phyloP scores from a whole-genome alignment of 2,797 vertebrate genomes.

The Urophycis tenuis region DNA sequence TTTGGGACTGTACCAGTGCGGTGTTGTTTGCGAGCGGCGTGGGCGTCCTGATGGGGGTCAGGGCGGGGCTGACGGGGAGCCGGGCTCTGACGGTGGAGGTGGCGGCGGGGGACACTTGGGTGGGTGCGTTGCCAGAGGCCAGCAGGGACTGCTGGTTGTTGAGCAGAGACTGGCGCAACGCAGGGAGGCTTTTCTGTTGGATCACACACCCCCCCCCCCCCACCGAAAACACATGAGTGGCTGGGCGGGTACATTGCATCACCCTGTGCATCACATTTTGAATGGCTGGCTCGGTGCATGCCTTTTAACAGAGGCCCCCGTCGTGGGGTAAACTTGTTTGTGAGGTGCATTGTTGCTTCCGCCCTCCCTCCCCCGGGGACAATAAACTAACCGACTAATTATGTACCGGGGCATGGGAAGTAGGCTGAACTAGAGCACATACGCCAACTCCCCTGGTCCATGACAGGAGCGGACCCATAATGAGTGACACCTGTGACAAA shows the following conservation, averaged over 20 bases:
- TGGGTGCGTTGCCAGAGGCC: constrained; percentile 53
- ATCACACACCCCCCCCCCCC: too few species aligned
- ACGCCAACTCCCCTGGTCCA: too few species aligned
- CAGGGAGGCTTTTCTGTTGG: constrained; percentile 82
- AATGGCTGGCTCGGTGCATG: too few species aligned
- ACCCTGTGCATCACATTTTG: too few species aligned
- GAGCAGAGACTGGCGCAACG: constrained; percentile 78
- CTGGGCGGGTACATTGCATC: neutral
- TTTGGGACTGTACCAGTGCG: constrained; percentile 40
- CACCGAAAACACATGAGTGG: neutral
- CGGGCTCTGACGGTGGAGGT: constrained; percentile 66
- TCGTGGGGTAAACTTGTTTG: too few species aligned
- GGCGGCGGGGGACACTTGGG: constrained; percentile 59
- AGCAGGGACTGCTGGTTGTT: constrained; percentile 78
- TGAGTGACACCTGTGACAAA: neutral
- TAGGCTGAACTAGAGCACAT: too few species aligned
- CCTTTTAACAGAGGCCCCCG: too few species aligned
- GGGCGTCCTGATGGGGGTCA: constrained; percentile 38
- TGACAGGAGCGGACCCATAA: neutral
- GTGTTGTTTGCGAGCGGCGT: constrained; percentile 34
- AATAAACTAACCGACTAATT: too few species aligned
- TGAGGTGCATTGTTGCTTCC: too few species aligned
- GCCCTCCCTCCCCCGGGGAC: too few species aligned
- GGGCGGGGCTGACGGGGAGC: constrained; percentile 33
- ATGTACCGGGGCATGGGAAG: too few species aligned